Conservation (phyloP, 2,888 invertebrate species). For the Willowsia nigromaculata region DNA sequence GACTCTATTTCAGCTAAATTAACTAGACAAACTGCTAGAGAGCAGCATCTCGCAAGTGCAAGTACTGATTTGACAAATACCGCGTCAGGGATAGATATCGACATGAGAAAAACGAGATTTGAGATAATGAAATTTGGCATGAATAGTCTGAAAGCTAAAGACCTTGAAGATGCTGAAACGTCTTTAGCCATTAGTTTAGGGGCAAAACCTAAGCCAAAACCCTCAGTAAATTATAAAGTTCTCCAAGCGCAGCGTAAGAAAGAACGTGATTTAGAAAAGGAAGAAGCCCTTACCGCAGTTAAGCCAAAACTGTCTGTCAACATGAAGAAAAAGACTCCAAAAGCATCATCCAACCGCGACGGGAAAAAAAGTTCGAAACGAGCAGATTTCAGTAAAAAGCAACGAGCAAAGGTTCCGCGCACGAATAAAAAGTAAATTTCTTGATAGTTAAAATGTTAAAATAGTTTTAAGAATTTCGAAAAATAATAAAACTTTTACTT, state of each 20-base stretch:
- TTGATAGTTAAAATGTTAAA: too few species aligned
- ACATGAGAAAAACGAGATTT: conserved; percentile 88
- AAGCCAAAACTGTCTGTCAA: conserved; percentile 53
- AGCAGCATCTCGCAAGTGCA: neutral
- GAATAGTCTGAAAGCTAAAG: conserved; percentile 86
- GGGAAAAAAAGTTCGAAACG: neutral
- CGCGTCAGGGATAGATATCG: conserved; percentile 82
- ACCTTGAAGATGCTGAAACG: conserved; percentile 89
- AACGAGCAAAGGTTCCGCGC: too few species aligned
- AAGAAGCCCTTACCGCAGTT: conserved; percentile 35
- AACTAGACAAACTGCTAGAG: neutral
- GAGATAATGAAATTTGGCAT: conserved; percentile 93
- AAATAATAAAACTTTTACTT: too few species aligned
- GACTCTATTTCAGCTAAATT: conserved; percentile 44
- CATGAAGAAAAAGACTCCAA: conserved; percentile 38
- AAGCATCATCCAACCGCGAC: neutral
- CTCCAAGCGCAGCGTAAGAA: conserved; percentile 84
- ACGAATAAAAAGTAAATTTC: too few species aligned
- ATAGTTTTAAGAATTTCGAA: too few species aligned
- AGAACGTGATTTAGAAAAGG: conserved; percentile 81
- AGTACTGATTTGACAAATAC: neutral
- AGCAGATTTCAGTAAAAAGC: neutral
- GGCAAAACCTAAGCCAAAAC: conserved; percentile 88
- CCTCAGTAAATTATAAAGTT: conserved; percentile 87
- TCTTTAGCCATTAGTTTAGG: conserved; percentile 90